Conservation (phyloP, 2,113 vertebrate genomes). For the Pantherophis guttatus region DNA sequence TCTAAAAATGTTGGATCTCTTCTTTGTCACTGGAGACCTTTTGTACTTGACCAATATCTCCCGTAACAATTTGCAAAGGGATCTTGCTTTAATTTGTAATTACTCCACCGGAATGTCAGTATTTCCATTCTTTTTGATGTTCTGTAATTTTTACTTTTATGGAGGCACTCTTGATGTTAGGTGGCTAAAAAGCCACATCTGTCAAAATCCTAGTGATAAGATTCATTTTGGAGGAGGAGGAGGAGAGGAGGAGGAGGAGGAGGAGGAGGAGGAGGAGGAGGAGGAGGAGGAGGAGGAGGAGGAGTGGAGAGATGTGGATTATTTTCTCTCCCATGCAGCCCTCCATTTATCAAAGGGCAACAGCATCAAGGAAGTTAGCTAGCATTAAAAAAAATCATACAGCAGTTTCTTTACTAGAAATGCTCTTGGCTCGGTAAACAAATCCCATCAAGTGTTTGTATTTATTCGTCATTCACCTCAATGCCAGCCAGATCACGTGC, state of each 20-base stretch:
- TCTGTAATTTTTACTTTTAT: background rate
- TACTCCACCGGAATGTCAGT: background rate
- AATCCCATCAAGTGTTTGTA: background rate
- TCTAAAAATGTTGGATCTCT: background rate
- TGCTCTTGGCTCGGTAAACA: background rate
- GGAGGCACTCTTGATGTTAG: background rate
- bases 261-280: background rate
- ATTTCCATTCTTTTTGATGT: background rate
- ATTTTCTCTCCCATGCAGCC: background rate
- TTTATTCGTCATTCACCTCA: background rate
- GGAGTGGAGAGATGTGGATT: accelerated
- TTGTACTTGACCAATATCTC: background rate
- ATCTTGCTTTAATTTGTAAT: background rate
- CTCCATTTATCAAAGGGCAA: background rate
- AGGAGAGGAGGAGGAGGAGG: background rate
- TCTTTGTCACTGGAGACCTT: conserved; percentile 21
- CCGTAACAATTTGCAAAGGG: conserved; percentile 13
- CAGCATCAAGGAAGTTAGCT: background rate
- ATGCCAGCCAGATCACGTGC: background rate
- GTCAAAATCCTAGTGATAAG: background rate
- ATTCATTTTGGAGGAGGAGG: background rate
- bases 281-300: background rate
- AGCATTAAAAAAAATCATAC: background rate
- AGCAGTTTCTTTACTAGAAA: background rate
- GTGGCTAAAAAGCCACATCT: background rate